Evolutionary conservation across 1,140 invertebrate species (phyloP).

Genomic region (Trichonephila clavata): DNA sequence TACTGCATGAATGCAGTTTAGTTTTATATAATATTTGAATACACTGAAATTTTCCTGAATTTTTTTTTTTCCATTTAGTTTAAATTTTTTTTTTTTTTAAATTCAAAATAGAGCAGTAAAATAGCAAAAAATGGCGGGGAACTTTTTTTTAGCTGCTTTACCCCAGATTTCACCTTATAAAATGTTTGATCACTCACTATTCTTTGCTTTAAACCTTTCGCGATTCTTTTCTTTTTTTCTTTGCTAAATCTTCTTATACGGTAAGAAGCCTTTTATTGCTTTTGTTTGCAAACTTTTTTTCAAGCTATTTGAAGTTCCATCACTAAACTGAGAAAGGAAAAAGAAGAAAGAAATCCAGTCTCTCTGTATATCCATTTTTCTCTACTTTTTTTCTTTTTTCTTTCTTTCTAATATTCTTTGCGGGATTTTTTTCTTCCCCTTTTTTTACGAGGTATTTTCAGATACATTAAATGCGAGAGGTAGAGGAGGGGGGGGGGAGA

Average conservation of each 20-base stretch:
- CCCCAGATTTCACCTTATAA: not conserved
- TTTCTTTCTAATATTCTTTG: not conserved
- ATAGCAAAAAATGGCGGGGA: not conserved
- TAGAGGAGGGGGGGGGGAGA: not conserved
- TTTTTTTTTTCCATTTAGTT: not conserved
- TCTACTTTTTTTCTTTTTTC: not conserved
- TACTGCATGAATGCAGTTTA: too few relatives aligned
- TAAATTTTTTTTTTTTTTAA: not conserved
- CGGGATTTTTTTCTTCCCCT: not conserved
- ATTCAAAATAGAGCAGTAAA: not conserved
- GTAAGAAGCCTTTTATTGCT: not conserved
- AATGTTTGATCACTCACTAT: not conserved
- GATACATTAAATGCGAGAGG: not conserved
- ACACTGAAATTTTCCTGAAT: too few relatives aligned
- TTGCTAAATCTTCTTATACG: not conserved
- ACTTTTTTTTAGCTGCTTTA: not conserved
- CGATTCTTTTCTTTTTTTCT: not conserved
- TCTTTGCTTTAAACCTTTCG: not conserved
- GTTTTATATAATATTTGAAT: too few relatives aligned
- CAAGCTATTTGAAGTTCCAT: not conserved
- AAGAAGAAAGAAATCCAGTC: not conserved
- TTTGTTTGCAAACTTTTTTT: constrained; percentile 4
- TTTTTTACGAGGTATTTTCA: not conserved
- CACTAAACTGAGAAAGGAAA: not conserved
- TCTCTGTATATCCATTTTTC: not conserved